Percentiles rank a stretch among this genome's conserved stretches.
Evolutionary conservation across 1,140 invertebrate genomes (phyloP).

Genomic region (Potamilus streckersoni): DNA sequence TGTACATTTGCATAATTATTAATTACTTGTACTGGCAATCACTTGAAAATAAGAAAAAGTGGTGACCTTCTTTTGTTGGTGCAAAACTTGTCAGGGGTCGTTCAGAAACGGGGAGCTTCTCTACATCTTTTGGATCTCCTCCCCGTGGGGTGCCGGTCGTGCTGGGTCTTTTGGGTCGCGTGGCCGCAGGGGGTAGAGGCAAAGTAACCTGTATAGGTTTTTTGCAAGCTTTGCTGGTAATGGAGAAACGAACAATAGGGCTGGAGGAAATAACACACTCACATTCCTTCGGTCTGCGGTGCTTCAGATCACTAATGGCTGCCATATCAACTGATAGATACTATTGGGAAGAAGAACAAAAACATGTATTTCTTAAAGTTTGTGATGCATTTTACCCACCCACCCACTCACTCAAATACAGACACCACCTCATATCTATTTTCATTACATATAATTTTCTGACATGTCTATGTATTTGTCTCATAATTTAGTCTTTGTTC

Average conservation of each 20-base stretch:
- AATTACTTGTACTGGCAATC: too few relatives aligned
- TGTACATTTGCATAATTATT: too few relatives aligned
- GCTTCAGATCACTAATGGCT: conserved; percentile 37
- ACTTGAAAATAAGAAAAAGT: too few relatives aligned
- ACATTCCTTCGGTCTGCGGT: conserved; percentile 32
- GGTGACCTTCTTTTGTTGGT: not conserved
- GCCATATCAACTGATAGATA: conserved; percentile 45
- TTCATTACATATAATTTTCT: too few relatives aligned
- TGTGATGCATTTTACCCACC: not conserved
- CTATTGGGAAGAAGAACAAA: conserved; percentile 22
- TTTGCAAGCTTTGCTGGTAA: conserved; percentile 11
- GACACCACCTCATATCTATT: too few relatives aligned
- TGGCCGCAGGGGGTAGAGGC: conserved; percentile 32
- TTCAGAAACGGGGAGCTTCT: too few relatives aligned
- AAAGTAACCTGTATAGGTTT: conserved; percentile 43
- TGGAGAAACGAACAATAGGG: conserved; percentile 34
- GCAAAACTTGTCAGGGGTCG: too few relatives aligned
- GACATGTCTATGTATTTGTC: too few relatives aligned
- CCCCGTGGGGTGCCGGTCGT: conserved; percentile 5
- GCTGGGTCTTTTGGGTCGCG: conserved; percentile 14
- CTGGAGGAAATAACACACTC: conserved; percentile 38
- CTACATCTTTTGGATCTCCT: too few relatives aligned
- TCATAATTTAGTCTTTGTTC: too few relatives aligned
- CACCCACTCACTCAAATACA: too few relatives aligned
- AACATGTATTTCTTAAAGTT: too few relatives aligned